These are phyloP conservation scores for Microctonus brassicae DNA, from an alignment of 2,888 invertebrate genomes.

Conservation along the genomic window DNA sequence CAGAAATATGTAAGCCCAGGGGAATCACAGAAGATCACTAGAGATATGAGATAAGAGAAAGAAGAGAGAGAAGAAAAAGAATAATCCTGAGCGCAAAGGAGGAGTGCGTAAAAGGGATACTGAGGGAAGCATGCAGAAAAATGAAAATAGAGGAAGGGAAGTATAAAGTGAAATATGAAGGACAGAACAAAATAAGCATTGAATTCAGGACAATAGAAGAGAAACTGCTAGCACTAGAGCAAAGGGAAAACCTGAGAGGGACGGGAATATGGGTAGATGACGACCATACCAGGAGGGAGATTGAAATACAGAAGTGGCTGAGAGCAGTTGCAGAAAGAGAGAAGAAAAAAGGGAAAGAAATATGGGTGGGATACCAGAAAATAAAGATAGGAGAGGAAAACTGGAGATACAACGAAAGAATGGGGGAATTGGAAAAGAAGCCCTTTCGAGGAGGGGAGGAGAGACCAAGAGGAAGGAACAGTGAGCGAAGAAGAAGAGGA, in stretches of 20 bases:
- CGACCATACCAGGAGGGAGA: constrained; percentile 28
- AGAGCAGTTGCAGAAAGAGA: background rate
- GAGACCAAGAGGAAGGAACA: background rate
- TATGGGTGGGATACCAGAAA: constrained; percentile 12
- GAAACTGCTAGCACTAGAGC: constrained; percentile 15
- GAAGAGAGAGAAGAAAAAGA: too few species aligned
- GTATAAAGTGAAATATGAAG: background rate
- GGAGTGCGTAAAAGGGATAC: too few species aligned
- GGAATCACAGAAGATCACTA: too few species aligned
- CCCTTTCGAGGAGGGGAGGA: constrained; percentile 18
- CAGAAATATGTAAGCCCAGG: too few species aligned
- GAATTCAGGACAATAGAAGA: background rate
- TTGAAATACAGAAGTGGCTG: constrained; percentile 20
- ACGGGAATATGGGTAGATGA: constrained; percentile 12
- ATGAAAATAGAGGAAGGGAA: too few species aligned
- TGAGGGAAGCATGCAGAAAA: too few species aligned
- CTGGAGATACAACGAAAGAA: constrained; percentile 27
- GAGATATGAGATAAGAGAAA: too few species aligned
- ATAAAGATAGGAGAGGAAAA: background rate
- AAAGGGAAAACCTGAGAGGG: background rate
- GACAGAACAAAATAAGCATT: background rate
- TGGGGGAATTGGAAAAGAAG: constrained; percentile 11
- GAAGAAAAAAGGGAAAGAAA: constrained; percentile 2
- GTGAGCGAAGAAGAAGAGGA: background rate
- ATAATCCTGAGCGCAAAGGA: too few species aligned